Evolutionary conservation across 2,113 vertebrate species (phyloP).

Genomic region (Psettodes erumei): DNA sequence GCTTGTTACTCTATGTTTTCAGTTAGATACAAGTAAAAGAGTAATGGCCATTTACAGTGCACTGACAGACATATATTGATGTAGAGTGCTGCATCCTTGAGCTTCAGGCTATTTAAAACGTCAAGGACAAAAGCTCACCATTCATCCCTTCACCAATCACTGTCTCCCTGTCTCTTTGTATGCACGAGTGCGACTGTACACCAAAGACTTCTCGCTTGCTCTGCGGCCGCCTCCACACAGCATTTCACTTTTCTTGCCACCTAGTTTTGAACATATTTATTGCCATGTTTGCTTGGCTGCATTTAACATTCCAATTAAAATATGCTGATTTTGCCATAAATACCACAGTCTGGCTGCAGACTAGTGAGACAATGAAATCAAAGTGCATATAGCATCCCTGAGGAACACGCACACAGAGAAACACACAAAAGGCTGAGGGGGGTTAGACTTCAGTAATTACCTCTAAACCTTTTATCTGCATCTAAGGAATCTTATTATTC

Average conservation of each 20-base stretch:
- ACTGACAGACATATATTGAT: constrained; percentile 39
- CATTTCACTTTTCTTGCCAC: not conserved
- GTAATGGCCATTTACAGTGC: constrained; percentile 17
- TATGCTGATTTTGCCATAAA: constrained; percentile 12
- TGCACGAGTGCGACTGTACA: constrained; percentile 25
- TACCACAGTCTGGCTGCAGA: constrained; percentile 17
- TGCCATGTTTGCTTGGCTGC: not conserved
- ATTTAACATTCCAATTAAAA: constrained; percentile 1
- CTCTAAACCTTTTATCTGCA: constrained; percentile 78
- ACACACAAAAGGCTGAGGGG: constrained; percentile 4
- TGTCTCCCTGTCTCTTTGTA: constrained; percentile 37
- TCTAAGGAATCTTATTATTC: constrained; percentile 77
- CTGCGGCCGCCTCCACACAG: constrained; percentile 14
- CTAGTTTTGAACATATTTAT: constrained; percentile 5
- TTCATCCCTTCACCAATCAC: constrained; percentile 33
- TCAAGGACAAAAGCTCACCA: constrained; percentile 56
- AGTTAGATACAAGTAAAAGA: not conserved
- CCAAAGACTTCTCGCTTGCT: constrained; percentile 26
- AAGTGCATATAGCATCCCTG: constrained; percentile 49
- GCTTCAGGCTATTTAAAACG: constrained; percentile 42
- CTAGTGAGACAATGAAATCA: constrained; percentile 34
- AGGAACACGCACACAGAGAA: constrained; percentile 35
- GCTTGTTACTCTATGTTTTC: not conserved
- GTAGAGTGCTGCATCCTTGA: constrained; percentile 41
- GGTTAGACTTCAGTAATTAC: constrained; percentile 71